Evolutionary conservation across 2,888 invertebrate genomes (phyloP), one percentile per base, ranked within the genome.

Genomic region (Drosophila borealis): DNA sequence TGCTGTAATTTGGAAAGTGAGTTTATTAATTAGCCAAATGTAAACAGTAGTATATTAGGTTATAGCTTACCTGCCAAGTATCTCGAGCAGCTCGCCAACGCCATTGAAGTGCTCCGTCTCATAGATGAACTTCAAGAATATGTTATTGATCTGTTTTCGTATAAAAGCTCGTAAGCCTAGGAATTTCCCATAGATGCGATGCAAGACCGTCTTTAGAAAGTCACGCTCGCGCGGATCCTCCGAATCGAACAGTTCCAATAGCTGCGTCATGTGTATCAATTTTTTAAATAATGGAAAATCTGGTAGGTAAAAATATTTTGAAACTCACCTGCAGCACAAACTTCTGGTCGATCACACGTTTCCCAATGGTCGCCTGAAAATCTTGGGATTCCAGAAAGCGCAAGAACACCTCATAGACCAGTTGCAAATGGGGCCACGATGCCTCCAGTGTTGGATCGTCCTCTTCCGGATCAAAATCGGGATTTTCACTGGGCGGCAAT

Each of bases 51-150:
- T 19, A 2, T 0, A 21, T 14, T 3, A n/a, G 71, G n/a, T 4
- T 41, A 29, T 10, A 11, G 10, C 36, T 90, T 90, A 95, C 95
- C 95, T 96, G 92, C 98, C 99, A 91, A 99, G 95, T 92, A 99
- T 98, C 94, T 99, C 99, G 91, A 99, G 94, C 88, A 99, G 94
- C 93, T 99, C 99, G 71, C 98, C 98, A 89, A 99, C 98, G 83
- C 99, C 99, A 93, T 99, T 99, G 93, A 98, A 98, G 93, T 97
- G 98, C 93, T 99, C 99, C 88, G 98, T 98, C 94, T 99, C 99
- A 94, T 98, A 99, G 92, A 99, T 98, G 95, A 99, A 99, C 94
- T 98, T 97, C 93, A 79, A 93, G 91, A 98, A 98, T 93, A 98
- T 98, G 93, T 99, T 98, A 93, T 98, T 98, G 92, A 98, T 98